A percentile compares a stretch with the other conserved stretches of the same genome.
phyloP scores from a whole-genome alignment of 2,888 invertebrate genomes.

The Spatulosminthurus flaviceps region DNA sequence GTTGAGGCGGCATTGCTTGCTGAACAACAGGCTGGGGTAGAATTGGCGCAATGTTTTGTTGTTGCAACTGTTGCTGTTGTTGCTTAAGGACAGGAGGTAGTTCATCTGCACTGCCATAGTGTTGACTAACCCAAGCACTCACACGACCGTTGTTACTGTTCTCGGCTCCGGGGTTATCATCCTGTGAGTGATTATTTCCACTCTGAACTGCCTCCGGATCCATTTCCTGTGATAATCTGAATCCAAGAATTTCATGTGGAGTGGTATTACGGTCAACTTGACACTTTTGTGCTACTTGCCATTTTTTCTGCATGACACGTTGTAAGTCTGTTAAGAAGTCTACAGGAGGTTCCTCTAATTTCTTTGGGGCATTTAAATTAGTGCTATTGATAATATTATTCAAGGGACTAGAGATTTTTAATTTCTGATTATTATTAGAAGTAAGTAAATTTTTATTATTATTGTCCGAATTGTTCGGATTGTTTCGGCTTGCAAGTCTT shows the following conservation, averaged over 20 bases:
- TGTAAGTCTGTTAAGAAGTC: slow-evolving; percentile 89
- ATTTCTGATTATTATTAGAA: neutral
- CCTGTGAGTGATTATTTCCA: neutral
- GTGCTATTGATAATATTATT: slow-evolving; percentile 74
- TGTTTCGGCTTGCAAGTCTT: slow-evolving; percentile 60
- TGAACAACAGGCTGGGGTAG: neutral
- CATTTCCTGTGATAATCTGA: slow-evolving; percentile 69
- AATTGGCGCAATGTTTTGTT: neutral
- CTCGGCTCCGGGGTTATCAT: slow-evolving; percentile 10
- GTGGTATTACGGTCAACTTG: slow-evolving; percentile 87
- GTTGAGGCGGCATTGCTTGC: slow-evolving; percentile 18
- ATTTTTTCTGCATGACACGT: slow-evolving; percentile 89
- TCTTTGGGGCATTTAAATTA: slow-evolving; percentile 67
- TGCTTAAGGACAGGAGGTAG: slow-evolving; percentile 49
- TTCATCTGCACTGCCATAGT: slow-evolving; percentile 59
- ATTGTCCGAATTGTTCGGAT: slow-evolving; percentile 42
- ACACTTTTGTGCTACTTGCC: slow-evolving; percentile 85
- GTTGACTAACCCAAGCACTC: slow-evolving; percentile 61
- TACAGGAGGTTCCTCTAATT: slow-evolving; percentile 66
- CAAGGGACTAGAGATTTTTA: slow-evolving; percentile 29
- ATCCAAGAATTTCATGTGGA: slow-evolving; percentile 90
- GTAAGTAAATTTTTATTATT: neutral
- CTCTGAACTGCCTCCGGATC: neutral
- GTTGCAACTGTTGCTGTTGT: slow-evolving; percentile 4
- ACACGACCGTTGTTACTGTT: slow-evolving; percentile 58